Evolutionary conservation across 2,113 vertebrate genomes (phyloP).

Genomic region (Peromyscus leucopus): DNA sequence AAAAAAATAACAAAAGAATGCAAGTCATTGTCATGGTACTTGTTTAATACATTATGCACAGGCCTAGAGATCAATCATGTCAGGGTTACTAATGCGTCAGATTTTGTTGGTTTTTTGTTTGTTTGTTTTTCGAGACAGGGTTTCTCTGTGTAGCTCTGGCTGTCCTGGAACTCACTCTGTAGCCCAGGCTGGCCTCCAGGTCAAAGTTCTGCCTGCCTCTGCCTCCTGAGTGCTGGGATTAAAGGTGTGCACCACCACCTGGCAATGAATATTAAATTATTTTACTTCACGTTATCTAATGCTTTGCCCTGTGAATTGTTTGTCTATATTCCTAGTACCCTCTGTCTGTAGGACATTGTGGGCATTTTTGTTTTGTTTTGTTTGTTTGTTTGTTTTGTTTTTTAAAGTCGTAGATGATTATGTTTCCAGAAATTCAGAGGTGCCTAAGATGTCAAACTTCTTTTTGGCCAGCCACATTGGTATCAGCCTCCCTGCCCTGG

Average conservation of each 20-base stretch:
- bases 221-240: not conserved
- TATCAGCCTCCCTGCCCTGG: not conserved
- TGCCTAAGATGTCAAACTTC: not conserved
- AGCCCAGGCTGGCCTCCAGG: not conserved
- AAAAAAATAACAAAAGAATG: not conserved
- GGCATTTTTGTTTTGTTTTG: too few relatives aligned
- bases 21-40: not conserved
- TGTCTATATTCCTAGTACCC: not conserved
- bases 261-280: not conserved
- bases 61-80: not conserved
- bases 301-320: not conserved
- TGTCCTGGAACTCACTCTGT: not conserved
- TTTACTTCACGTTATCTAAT: slow-evolving; percentile 10
- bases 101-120: not conserved
- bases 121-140: not conserved
- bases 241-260: not conserved
- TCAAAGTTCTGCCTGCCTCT: not conserved
- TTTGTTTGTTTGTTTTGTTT: not conserved
- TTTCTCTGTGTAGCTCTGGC: not conserved
- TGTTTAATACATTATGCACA: not conserved
- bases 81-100: not conserved
- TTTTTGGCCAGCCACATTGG: not conserved
- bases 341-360: not conserved
- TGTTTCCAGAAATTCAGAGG: slow-evolving; percentile 40
- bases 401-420: not conserved